Conservation (phyloP, 2,888 invertebrate genomes). For the Leptinotarsa haldemani region DNA sequence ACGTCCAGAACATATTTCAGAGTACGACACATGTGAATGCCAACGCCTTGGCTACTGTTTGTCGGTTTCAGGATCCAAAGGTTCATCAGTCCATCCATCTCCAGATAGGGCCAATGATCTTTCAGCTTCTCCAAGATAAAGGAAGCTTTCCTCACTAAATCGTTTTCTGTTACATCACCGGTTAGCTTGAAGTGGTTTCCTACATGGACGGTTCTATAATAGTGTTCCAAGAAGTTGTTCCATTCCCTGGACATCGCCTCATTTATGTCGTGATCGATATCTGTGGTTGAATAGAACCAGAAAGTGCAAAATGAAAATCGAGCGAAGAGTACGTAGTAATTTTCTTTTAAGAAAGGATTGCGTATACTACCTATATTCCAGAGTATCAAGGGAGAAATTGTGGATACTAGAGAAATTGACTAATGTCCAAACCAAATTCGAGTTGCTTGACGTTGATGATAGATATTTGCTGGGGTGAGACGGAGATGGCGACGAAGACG, state of each 20-base stretch:
- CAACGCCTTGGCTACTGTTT: slow-evolving; percentile 83
- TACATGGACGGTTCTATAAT: slow-evolving; percentile 73
- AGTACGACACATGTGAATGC: slow-evolving; percentile 83
- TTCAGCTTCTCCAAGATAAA: slow-evolving; percentile 72
- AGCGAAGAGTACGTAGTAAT: too few relatives aligned
- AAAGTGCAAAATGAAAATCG: too few relatives aligned
- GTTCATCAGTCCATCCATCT: slow-evolving; percentile 83
- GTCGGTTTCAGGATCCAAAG: slow-evolving; percentile 93
- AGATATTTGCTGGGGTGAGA: too few relatives aligned
- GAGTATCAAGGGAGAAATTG: too few relatives aligned
- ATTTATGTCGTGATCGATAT: slow-evolving; percentile 60
- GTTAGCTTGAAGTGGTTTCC: slow-evolving; percentile 68
- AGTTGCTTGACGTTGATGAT: too few relatives aligned
- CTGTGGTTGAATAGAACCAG: slow-evolving; percentile 15
- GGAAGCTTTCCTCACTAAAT: slow-evolving; percentile 66
- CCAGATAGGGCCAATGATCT: slow-evolving; percentile 72
- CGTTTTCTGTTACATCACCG: slow-evolving; percentile 51
- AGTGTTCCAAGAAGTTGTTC: slow-evolving; percentile 76
- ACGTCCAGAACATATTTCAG: slow-evolving; percentile 78
- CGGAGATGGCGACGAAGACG: too few relatives aligned
- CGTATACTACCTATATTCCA: too few relatives aligned
- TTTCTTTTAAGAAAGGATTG: too few relatives aligned
- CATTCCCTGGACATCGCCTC: slow-evolving; percentile 70
- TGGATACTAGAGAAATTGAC: too few relatives aligned
- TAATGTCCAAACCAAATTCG: too few relatives aligned